Conservation (phyloP, 2,888 invertebrate genomes). For the Sympetrum striolatum region DNA sequence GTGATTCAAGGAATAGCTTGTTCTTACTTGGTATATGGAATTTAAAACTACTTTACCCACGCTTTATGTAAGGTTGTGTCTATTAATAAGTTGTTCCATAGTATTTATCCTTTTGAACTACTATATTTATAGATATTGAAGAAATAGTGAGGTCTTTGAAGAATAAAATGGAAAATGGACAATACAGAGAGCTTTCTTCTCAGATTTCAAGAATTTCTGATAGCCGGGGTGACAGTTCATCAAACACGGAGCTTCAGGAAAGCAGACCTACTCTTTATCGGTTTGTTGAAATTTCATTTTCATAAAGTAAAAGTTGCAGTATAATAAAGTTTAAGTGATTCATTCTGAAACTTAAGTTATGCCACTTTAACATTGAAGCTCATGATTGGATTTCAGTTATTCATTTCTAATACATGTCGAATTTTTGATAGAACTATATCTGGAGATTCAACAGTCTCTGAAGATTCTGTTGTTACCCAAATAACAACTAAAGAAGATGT, state of each 20-base stretch:
- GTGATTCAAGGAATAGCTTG: neutral
- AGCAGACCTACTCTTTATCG: neutral
- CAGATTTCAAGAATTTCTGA: neutral
- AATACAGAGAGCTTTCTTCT: conserved; percentile 45
- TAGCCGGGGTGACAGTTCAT: neutral
- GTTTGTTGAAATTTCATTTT: neutral
- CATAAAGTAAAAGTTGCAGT: too few relatives aligned
- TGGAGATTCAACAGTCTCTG: neutral
- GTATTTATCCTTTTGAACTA: neutral
- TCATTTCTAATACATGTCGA: neutral
- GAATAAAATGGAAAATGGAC: conserved; percentile 48
- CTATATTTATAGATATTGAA: conserved; percentile 48
- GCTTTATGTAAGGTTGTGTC: too few relatives aligned
- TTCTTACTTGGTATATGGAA: neutral
- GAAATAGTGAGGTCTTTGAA: conserved; percentile 50
- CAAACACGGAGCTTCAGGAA: neutral
- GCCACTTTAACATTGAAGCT: too few relatives aligned
- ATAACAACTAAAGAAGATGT: neutral
- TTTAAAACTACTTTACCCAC: neutral
- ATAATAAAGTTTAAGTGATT: neutral
- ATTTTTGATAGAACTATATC: neutral
- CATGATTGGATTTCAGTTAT: too few relatives aligned
- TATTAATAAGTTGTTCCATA: neutral
- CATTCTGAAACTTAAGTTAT: too few relatives aligned
- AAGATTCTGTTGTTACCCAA: neutral